These are phyloP conservation scores for Scotopteryx bipunctaria DNA, from an alignment of 2,888 invertebrate genomes.

Conservation along the genomic window DNA sequence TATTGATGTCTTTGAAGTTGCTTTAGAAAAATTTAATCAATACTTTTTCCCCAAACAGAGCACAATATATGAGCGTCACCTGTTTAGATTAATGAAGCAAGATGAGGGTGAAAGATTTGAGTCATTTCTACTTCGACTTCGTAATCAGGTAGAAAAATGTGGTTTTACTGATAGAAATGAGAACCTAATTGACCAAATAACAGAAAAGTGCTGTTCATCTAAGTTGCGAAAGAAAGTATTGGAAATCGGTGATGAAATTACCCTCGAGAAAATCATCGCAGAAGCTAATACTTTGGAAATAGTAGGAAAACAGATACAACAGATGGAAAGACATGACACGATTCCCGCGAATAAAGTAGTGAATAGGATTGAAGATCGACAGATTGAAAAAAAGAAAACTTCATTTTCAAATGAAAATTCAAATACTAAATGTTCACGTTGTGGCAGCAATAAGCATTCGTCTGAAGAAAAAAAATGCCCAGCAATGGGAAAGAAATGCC, in stretches of 20 bases:
- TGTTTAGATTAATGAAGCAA: constrained; percentile 6
- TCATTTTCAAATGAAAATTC: background rate
- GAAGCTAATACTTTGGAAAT: background rate
- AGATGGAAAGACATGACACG: background rate
- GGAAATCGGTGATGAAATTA: background rate
- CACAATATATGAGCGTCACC: background rate
- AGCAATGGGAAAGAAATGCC: background rate
- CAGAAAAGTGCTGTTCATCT: background rate
- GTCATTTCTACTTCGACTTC: background rate
- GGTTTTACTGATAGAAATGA: background rate
- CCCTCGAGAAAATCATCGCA: background rate
- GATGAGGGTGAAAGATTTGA: background rate
- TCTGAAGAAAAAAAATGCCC: background rate
- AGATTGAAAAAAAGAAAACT: background rate
- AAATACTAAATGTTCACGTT: background rate
- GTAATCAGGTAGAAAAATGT: background rate
- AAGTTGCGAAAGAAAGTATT: background rate
- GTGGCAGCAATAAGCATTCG: background rate
- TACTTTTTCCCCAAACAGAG: constrained; percentile 11
- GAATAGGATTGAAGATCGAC: background rate
- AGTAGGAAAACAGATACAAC: background rate
- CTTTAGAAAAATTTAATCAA: background rate
- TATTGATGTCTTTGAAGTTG: constrained; percentile 3
- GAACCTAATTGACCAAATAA: background rate
- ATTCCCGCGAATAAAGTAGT: background rate